A percentile compares a stretch with the other conserved stretches of the same genome.
Conservation (phyloP, 2,888 invertebrate genomes). For the Sturmia bella region DNA sequence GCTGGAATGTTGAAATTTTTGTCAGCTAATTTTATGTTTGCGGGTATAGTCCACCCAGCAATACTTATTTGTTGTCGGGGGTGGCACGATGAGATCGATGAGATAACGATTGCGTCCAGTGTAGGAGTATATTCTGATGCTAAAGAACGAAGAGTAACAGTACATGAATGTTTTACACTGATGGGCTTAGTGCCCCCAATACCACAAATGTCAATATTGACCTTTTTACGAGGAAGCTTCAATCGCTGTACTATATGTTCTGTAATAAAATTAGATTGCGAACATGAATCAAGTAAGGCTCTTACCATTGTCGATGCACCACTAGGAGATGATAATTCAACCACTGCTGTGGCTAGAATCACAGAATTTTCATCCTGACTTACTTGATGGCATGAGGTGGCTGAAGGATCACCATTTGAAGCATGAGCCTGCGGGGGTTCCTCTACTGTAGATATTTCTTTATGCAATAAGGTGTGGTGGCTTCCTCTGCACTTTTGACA, state of each 20-base stretch:
- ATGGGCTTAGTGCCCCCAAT: slow-evolving; percentile 24
- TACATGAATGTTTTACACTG: slow-evolving; percentile 14
- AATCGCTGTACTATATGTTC: slow-evolving; percentile 43
- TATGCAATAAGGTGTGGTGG: slow-evolving; percentile 37
- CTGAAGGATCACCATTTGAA: not conserved
- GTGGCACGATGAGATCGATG: slow-evolving; percentile 31
- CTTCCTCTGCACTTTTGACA: slow-evolving; percentile 26
- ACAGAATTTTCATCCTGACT: not conserved
- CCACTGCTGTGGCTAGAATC: slow-evolving; percentile 44
- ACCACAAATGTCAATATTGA: slow-evolving; percentile 24
- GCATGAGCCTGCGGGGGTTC: not conserved
- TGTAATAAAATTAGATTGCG: slow-evolving; percentile 49
- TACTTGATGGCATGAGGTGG: slow-evolving; percentile 9
- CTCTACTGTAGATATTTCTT: not conserved
- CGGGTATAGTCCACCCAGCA: slow-evolving; percentile 19
- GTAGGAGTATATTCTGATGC: slow-evolving; percentile 7
- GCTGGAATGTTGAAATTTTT: slow-evolving; percentile 25
- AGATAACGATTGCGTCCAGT: slow-evolving; percentile 13
- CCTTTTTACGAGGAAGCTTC: slow-evolving; percentile 25
- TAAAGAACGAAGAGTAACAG: slow-evolving; percentile 10
- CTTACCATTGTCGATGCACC: slow-evolving; percentile 21
- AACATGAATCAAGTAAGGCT: slow-evolving; percentile 45
- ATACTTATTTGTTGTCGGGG: slow-evolving; percentile 11
- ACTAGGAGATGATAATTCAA: slow-evolving; percentile 18
- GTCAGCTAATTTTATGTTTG: slow-evolving; percentile 43